Evolutionary conservation across 2,888 invertebrate genomes (phyloP).

Genomic region (Drosophila tripunctata): DNA sequence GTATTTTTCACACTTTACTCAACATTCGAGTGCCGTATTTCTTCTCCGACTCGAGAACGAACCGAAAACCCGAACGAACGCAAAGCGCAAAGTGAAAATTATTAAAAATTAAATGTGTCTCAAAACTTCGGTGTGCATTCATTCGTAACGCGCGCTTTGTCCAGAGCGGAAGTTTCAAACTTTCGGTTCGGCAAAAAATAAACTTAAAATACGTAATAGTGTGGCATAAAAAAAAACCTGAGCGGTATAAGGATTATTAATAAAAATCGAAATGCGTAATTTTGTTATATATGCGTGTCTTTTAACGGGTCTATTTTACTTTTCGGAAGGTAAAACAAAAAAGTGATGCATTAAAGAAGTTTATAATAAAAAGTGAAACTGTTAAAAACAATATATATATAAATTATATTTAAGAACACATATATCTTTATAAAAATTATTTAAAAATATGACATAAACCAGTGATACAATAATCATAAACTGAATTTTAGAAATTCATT

Average conservation of each 20-base stretch:
- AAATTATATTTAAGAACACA: too few relatives aligned
- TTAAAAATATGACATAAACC: too few relatives aligned
- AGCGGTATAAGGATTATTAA: conserved; percentile 42
- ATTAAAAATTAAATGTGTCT: conserved; percentile 65
- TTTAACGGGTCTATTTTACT: conserved; percentile 79
- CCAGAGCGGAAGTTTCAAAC: conserved; percentile 52
- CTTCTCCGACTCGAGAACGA: conserved; percentile 33
- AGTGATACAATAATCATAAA: too few relatives aligned
- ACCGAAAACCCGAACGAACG: too few relatives aligned
- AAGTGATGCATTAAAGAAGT: not conserved
- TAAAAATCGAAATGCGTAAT: conserved; percentile 49
- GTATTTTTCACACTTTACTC: conserved; percentile 75
- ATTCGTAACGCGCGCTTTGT: conserved; percentile 68
- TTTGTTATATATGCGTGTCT: conserved; percentile 59
- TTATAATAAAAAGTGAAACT: not conserved
- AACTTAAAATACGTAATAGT: too few relatives aligned
- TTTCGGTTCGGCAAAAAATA: conserved; percentile 29
- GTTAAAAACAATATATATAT: not conserved
- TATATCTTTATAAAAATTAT: too few relatives aligned
- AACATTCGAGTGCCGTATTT: conserved; percentile 55
- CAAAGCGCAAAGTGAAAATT: conserved; percentile 68
- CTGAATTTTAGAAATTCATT: too few relatives aligned
- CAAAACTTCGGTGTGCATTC: conserved; percentile 55
- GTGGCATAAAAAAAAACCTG: too few relatives aligned
- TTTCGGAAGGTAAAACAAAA: conserved; percentile 82